Evolutionary conservation across 1,140 invertebrate genomes (phyloP).

Genomic region (Patella vulgata): DNA sequence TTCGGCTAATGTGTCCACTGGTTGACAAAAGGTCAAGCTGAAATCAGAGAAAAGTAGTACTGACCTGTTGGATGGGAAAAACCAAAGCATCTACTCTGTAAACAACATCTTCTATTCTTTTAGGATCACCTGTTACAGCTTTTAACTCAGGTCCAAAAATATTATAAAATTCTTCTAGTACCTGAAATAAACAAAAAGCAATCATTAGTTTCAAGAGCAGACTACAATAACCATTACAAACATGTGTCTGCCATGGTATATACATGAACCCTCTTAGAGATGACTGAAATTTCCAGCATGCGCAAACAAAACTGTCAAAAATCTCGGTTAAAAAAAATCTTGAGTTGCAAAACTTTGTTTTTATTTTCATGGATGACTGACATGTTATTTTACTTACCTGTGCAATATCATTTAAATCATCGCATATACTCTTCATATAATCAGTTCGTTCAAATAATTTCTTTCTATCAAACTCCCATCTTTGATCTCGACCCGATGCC

Average conservation of each 20-base stretch:
- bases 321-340: too few species aligned
- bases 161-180: conserved; percentile 86
- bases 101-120: conserved; percentile 83
- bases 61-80: conserved; percentile 74
- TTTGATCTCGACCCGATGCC: conserved; percentile 78
- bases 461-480: conserved; percentile 91
- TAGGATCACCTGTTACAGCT: conserved; percentile 84
- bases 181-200: conserved; percentile 62
- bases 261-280: too few species aligned
- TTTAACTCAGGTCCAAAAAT: conserved; percentile 88
- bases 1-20: too few species aligned
- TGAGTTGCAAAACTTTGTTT: too few species aligned
- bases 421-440: conserved; percentile 81
- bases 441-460: conserved; percentile 84
- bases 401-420: conserved; percentile 79
- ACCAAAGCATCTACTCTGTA: conserved; percentile 78
- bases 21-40: too few species aligned
- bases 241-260: too few species aligned
- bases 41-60: too few species aligned
- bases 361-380: too few species aligned
- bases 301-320: too few species aligned
- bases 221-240: neutral
- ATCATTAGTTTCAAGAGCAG: neutral
- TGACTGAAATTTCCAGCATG: too few species aligned
- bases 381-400: conserved; percentile 71